phyloP scores from a whole-genome alignment of 2,888 invertebrate genomes.

The Nemoura dubitans region DNA sequence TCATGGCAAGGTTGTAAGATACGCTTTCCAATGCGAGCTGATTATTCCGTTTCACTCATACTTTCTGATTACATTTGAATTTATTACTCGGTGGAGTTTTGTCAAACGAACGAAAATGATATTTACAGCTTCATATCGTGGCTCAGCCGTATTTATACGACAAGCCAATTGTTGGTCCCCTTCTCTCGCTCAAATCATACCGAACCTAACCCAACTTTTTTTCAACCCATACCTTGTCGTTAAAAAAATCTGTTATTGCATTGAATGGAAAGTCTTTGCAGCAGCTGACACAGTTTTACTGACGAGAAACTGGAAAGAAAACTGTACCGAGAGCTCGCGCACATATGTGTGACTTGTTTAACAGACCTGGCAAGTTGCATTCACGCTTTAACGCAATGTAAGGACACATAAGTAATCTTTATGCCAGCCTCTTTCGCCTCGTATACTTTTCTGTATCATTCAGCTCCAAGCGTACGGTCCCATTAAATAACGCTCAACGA shows the following conservation, averaged over 20 bases:
- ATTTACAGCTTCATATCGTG: neutral
- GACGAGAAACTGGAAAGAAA: neutral
- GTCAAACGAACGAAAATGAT: neutral
- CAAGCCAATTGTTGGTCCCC: neutral
- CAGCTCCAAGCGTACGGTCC: neutral
- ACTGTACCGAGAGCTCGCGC: neutral
- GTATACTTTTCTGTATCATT: neutral
- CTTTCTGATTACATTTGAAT: neutral
- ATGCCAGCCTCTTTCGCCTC: neutral
- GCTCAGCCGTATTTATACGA: neutral
- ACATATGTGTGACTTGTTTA: neutral
- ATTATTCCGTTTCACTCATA: neutral
- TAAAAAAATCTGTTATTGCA: neutral
- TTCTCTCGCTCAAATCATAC: neutral
- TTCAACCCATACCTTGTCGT: neutral
- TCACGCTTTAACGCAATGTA: neutral
- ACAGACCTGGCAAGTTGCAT: neutral
- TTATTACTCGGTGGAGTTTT: neutral
- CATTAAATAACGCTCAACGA: neutral
- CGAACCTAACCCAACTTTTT: neutral
- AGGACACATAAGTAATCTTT: neutral
- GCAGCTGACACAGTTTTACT: neutral
- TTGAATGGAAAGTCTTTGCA: neutral
- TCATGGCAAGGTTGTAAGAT: too few relatives aligned
- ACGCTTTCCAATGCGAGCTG: neutral